A percentile compares a stretch with the other conserved stretches of the same genome.
Evolutionary conservation across 2,113 vertebrate genomes (phyloP).

Genomic region (pig (Sus scrofa)): DNA sequence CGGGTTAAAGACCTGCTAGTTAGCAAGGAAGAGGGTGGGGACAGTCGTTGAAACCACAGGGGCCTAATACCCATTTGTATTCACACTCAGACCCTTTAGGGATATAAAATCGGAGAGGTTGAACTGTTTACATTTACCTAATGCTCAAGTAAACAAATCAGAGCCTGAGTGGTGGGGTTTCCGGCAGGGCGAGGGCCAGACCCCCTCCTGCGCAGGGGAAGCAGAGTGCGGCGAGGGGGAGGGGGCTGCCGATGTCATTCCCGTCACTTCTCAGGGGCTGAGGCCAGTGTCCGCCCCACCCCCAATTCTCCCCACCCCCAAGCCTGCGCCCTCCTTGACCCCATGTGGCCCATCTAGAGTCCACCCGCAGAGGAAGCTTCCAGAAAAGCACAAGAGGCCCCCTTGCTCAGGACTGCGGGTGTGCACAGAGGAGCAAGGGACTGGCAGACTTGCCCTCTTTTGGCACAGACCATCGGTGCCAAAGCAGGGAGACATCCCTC

Average conservation of each 20-base stretch:
- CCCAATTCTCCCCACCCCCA: background rate
- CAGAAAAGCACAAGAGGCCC: background rate
- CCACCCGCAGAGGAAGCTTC: background rate
- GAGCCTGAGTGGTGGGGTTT: background rate
- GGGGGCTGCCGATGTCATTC: background rate
- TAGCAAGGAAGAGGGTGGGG: conserved; percentile 57
- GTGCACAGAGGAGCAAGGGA: background rate
- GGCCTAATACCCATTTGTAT: conserved; percentile 79
- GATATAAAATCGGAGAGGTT: conserved; percentile 67
- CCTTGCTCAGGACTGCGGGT: background rate
- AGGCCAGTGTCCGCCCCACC: background rate
- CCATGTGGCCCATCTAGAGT: background rate
- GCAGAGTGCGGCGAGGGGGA: background rate
- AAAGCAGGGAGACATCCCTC: background rate
- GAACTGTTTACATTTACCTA: conserved; percentile 77
- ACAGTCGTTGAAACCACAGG: conserved; percentile 78
- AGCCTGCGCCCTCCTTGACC: background rate
- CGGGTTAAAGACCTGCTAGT: conserved; percentile 77
- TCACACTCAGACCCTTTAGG: conserved; percentile 69
- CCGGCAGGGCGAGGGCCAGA: background rate
- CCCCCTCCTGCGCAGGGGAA: accelerated
- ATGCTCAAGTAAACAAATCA: conserved; percentile 72
- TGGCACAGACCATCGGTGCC: background rate
- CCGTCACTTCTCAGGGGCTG: background rate
- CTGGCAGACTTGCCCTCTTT: background rate